Percentiles rank a stretch among this genome's conserved stretches.
Evolutionary conservation across 2,888 invertebrate genomes (phyloP).

Genomic region (Deilephila elpenor): DNA sequence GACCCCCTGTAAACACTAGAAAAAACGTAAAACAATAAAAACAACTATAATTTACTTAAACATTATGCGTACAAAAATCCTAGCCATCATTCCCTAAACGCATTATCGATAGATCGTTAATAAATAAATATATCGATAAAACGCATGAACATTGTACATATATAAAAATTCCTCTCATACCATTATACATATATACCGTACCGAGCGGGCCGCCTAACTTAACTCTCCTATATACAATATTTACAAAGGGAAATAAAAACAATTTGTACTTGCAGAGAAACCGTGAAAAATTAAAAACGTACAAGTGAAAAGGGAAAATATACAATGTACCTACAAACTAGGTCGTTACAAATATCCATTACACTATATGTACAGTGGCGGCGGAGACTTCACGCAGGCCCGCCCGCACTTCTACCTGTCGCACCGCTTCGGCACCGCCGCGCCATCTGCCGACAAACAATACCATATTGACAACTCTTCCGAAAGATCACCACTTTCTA

Average conservation of each 20-base stretch:
- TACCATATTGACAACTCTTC: slow-evolving; percentile 26
- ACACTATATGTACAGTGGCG: slow-evolving; percentile 48
- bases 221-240: slow-evolving; percentile 82
- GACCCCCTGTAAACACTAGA: slow-evolving; percentile 63
- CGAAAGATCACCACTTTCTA: too few relatives aligned
- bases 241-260: slow-evolving; percentile 84
- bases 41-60: slow-evolving; percentile 83
- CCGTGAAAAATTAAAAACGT: slow-evolving; percentile 72
- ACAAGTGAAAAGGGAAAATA: slow-evolving; percentile 70
- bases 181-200: slow-evolving; percentile 71
- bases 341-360: slow-evolving; percentile 25
- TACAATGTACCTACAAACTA: slow-evolving; percentile 53
- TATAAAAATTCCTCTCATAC: slow-evolving; percentile 70
- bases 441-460: slow-evolving; percentile 64
- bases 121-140: slow-evolving; percentile 79
- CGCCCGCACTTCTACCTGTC: slow-evolving; percentile 65
- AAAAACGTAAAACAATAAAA: slow-evolving; percentile 75
- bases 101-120: slow-evolving; percentile 67
- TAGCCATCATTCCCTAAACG: slow-evolving; percentile 70
- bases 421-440: slow-evolving; percentile 58
- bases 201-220: slow-evolving; percentile 68
- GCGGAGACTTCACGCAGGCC: slow-evolving; percentile 66
- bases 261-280: slow-evolving; percentile 85
- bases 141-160: slow-evolving; percentile 80
- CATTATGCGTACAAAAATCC: slow-evolving; percentile 82